Percentiles rank a stretch among this genome's conserved stretches.
Conservation (phyloP, 2,888 invertebrate species). For the Pediacus dermestoides region DNA sequence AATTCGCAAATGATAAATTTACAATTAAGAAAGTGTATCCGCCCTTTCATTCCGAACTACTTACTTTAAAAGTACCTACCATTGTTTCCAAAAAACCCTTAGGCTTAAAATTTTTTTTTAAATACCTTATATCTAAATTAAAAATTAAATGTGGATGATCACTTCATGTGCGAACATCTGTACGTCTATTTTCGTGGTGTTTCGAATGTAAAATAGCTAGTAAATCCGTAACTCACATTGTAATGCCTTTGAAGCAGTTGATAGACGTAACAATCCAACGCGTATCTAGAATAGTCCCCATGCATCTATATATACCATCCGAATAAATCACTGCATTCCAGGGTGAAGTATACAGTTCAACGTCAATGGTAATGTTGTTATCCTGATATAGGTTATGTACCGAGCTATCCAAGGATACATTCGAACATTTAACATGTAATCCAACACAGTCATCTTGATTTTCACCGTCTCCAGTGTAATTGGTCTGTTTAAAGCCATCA, state of each 20-base stretch:
- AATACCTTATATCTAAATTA: no score
- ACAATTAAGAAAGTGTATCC: no score
- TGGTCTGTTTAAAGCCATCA: slow-evolving; percentile 17
- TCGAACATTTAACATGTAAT: slow-evolving; percentile 56
- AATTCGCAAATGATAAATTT: no score
- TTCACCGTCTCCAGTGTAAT: slow-evolving; percentile 9
- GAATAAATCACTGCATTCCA: slow-evolving; percentile 72
- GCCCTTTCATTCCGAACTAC: no score
- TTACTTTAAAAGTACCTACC: no score
- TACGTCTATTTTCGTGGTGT: slow-evolving; percentile 7
- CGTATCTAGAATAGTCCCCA: slow-evolving; percentile 63
- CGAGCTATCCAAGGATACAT: slow-evolving; percentile 46
- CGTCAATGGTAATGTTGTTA: slow-evolving; percentile 36
- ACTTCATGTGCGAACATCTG: slow-evolving; percentile 7
- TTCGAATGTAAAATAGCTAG: slow-evolving; percentile 2
- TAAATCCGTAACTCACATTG: slow-evolving; percentile 42
- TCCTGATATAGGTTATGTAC: slow-evolving; percentile 25
- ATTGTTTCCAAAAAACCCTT: no score
- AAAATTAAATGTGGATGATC: no score
- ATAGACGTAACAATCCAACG: slow-evolving; percentile 61
- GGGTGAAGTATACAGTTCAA: slow-evolving; percentile 56
- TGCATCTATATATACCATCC: slow-evolving; percentile 67
- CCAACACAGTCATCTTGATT: slow-evolving; percentile 48
- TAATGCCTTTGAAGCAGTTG: slow-evolving; percentile 51
- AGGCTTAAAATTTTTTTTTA: no score